A percentile compares a stretch with the other conserved stretches of the same genome.
Evolutionary conservation across 1,140 invertebrate species (phyloP).

Genomic region (Drosophila sproati): DNA sequence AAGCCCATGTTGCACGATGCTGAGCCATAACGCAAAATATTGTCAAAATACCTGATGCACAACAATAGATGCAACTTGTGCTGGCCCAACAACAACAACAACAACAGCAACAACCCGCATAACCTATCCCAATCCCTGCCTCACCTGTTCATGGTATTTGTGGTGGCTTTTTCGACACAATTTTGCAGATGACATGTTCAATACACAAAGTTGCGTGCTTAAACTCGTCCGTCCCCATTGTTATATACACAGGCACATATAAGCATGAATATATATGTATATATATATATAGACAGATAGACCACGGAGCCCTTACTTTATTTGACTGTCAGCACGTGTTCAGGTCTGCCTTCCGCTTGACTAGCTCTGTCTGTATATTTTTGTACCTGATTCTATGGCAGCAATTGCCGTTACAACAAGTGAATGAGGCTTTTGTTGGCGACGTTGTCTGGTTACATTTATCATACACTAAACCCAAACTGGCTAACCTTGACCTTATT

Average conservation of each 20-base stretch:
- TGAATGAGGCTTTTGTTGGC: constrained; percentile 13
- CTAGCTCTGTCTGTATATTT: constrained; percentile 2
- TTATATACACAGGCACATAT: constrained; percentile 29
- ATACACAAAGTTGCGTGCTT: constrained; percentile 80
- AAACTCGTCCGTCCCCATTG: constrained; percentile 68
- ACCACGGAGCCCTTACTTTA: constrained; percentile 40
- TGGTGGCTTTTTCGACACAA: constrained; percentile 74
- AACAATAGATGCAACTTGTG: constrained; percentile 56
- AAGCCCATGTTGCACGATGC: constrained; percentile 50
- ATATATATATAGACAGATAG: not conserved
- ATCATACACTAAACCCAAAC: constrained; percentile 5
- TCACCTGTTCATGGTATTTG: constrained; percentile 45
- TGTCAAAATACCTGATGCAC: constrained; percentile 66
- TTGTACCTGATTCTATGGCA: not conserved
- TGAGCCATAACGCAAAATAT: constrained; percentile 66
- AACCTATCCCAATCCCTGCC: not conserved
- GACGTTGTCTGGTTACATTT: constrained; percentile 17
- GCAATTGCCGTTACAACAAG: not conserved
- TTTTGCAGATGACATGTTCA: constrained; percentile 80
- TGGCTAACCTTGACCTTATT: not conserved
- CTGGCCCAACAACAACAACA: constrained; percentile 6
- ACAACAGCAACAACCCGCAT: not conserved
- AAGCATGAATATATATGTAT: not conserved
- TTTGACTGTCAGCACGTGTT: constrained; percentile 71
- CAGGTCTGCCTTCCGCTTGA: constrained; percentile 34